These are phyloP conservation scores for Rhinatrema bivittatum DNA, from an alignment of 2,797 vertebrate species.

Conservation along the genomic window DNA sequence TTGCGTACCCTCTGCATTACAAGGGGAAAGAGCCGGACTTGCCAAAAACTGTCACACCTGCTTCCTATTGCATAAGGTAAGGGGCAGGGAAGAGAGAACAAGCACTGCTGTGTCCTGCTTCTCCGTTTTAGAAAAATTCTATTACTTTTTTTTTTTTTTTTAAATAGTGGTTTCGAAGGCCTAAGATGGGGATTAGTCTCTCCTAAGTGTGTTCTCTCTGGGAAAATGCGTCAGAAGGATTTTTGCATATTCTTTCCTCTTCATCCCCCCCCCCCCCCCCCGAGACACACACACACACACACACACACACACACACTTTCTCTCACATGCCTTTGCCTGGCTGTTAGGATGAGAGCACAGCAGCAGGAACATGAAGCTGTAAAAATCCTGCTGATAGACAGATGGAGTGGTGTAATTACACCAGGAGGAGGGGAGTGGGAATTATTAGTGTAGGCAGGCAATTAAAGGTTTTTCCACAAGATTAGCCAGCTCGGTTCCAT, in stretches of 20 bases:
- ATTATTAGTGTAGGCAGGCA: slow-evolving; percentile 69
- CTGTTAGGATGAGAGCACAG: slow-evolving; percentile 19
- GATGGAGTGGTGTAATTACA: slow-evolving; percentile 78
- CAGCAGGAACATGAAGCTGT: slow-evolving; percentile 40
- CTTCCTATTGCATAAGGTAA: no score
- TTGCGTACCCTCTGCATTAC: no score
- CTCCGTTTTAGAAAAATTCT: slow-evolving; percentile 7
- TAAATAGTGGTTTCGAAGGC: slow-evolving; percentile 12
- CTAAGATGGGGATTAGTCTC: slow-evolving; percentile 35
- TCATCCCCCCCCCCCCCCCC: neutral
- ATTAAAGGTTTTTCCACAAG: slow-evolving; percentile 74
- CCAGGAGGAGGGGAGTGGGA: slow-evolving; percentile 58
- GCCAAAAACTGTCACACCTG: neutral
- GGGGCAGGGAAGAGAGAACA: neutral
- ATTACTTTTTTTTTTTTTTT: slow-evolving; percentile 33
- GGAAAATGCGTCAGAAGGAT: slow-evolving; percentile 42
- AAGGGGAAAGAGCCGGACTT: neutral
- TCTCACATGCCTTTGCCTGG: neutral
- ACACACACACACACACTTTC: no score
- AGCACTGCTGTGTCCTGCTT: slow-evolving; percentile 7
- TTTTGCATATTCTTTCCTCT: slow-evolving; percentile 50
- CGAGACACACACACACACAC: no score
- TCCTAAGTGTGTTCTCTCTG: slow-evolving; percentile 41
- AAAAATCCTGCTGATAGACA: slow-evolving; percentile 73
- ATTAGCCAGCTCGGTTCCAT: slow-evolving; percentile 71